phyloP scores from a whole-genome alignment of 2,888 invertebrate species.

The Nomada ferruginata region DNA sequence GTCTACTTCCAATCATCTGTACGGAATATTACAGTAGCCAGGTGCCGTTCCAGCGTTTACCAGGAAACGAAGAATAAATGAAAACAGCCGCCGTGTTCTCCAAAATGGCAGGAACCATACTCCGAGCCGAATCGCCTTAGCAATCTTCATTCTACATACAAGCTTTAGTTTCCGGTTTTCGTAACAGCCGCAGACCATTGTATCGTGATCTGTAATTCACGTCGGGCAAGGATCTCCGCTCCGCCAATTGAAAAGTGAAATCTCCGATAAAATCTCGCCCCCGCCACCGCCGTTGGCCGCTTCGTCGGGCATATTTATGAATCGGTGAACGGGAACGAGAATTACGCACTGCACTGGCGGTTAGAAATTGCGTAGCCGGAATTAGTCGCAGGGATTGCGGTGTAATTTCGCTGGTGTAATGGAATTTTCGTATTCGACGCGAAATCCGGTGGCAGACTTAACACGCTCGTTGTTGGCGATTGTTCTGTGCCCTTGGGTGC shows the following conservation, averaged over 20 bases:
- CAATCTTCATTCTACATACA: too few relatives aligned
- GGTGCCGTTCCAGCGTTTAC: too few relatives aligned
- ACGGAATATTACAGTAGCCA: too few relatives aligned
- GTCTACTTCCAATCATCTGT: too few relatives aligned
- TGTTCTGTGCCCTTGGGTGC: too few relatives aligned
- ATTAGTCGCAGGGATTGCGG: neutral
- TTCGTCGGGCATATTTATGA: constrained; percentile 12
- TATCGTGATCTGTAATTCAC: neutral
- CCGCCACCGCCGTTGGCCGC: neutral
- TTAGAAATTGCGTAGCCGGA: neutral
- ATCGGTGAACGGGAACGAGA: constrained; percentile 5
- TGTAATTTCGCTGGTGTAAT: neutral
- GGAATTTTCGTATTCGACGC: neutral
- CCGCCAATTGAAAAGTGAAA: constrained; percentile 32
- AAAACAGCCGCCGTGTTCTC: too few relatives aligned
- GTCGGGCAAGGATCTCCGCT: constrained; percentile 13
- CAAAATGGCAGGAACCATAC: too few relatives aligned
- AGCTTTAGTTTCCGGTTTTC: constrained; percentile 33
- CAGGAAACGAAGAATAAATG: too few relatives aligned
- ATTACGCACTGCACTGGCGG: neutral
- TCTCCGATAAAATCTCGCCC: constrained; percentile 35
- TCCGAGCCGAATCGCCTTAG: too few relatives aligned
- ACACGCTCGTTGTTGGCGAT: too few relatives aligned
- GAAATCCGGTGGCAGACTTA: neutral
- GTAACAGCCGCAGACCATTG: constrained; percentile 2